A percentile compares a stretch with the other conserved stretches of the same genome.
Evolutionary conservation across 2,888 invertebrate species (phyloP).

Genomic region (Drosophila picticornis): DNA sequence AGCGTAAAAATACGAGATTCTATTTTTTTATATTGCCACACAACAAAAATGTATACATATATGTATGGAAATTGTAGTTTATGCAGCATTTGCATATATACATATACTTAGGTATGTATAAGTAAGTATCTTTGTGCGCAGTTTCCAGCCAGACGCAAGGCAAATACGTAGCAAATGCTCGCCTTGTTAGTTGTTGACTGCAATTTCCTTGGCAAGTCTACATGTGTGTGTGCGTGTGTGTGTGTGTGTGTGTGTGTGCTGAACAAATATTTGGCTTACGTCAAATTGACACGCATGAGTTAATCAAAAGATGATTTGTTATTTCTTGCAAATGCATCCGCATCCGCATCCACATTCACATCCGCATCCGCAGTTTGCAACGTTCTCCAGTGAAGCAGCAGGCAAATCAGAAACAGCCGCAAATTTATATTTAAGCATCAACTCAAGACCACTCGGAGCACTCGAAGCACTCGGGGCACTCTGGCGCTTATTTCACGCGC

Average conservation of each 20-base stretch:
- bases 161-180: constrained; percentile 65
- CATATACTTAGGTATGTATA: constrained; percentile 25
- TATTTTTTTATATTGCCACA: constrained; percentile 40
- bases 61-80: constrained; percentile 14
- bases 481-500: constrained; percentile 46
- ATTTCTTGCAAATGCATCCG: constrained; percentile 79
- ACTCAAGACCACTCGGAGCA: constrained; percentile 3
- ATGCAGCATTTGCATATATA: constrained; percentile 19
- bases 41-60: constrained; percentile 39
- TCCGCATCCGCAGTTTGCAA: constrained; percentile 21
- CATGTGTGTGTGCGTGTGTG: constrained; percentile 2
- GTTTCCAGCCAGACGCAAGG: constrained; percentile 60
- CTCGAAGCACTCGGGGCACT: constrained; percentile 15
- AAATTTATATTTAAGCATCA: constrained; percentile 48
- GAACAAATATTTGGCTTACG: constrained; percentile 78
- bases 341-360: constrained; percentile 30
- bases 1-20: constrained; percentile 75
- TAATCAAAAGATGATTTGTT: constrained; percentile 81
- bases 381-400: constrained; percentile 23
- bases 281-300: constrained; percentile 81
- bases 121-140: constrained; percentile 52
- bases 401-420: constrained; percentile 34
- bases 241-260: constrained; percentile 44
- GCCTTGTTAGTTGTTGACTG: constrained; percentile 80
- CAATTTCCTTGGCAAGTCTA: constrained; percentile 67